Conservation (phyloP, 2,113 vertebrate species). For the Irena cyanogastra region DNA sequence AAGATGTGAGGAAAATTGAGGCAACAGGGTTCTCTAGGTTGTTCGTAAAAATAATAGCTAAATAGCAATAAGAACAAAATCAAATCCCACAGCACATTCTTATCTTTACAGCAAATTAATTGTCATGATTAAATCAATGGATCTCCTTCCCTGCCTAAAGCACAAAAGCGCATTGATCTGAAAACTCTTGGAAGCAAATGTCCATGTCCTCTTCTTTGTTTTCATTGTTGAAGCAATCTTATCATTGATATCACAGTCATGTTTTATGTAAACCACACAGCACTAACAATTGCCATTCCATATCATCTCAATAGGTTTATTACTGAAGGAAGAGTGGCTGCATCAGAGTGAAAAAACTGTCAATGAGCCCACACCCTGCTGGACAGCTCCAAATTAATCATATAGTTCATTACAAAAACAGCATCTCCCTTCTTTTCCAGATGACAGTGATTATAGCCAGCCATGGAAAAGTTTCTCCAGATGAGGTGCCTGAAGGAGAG, state of each 20-base stretch:
- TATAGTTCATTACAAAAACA: conserved; percentile 17
- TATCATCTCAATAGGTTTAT: neutral
- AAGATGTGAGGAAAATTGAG: neutral
- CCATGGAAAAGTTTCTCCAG: conserved; percentile 54
- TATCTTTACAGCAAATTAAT: neutral
- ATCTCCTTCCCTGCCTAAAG: neutral
- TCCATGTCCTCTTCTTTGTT: neutral
- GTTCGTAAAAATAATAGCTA: neutral
- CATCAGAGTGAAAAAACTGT: neutral
- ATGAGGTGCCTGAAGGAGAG: conserved; percentile 52
- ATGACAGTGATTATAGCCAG: conserved; percentile 50
- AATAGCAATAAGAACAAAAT: neutral
- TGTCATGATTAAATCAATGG: neutral
- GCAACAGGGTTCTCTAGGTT: neutral
- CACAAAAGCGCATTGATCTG: neutral
- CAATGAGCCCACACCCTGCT: neutral
- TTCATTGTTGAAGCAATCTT: neutral
- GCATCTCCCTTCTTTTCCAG: conserved; percentile 36
- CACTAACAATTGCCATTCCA: neutral
- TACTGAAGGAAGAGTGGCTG: neutral
- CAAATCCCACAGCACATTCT: neutral
- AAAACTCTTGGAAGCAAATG: neutral
- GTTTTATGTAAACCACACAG: neutral
- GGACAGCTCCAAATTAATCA: conserved; percentile 55
- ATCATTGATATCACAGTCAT: neutral